Base-by-base conservation (phyloP, 37 sponge, comb jelly and placozoan genomes). In the Beroe forskalii region DNA sequence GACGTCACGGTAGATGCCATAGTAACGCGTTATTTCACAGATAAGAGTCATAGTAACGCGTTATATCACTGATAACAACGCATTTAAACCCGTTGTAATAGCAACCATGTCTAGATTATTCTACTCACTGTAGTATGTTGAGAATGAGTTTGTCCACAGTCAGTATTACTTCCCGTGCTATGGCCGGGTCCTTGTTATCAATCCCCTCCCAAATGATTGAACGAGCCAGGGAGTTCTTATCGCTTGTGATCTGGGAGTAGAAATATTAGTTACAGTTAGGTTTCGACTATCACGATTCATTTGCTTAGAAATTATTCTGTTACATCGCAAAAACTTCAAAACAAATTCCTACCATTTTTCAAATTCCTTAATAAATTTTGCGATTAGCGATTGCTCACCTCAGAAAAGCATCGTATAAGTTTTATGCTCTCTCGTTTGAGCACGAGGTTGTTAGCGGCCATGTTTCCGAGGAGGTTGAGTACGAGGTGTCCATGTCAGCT, bases 401-500 rank as follows among this genome's bases (percentile, higher is more conserved):
- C 75, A 33, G 75, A 72, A 20, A 72, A 72, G 9, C 40, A 32
- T 39, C 40, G 38, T 3, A 72, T 33, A 8, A 72, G 75, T 33
- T 37, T 72, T 35, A 72, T 72, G 75, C 39, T 35, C 22, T 72
- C 75, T 37, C 75, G 38, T 72, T 72, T 72, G 8, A 72, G 39
- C 12, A 72, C 75, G 20, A 72, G 38, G 33, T 72, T 72, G 39
- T 72, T 72, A 6, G 75, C 75, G 6, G 40, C 75, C 75, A 72
- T 72, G 75, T 72, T 72, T 4, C 22, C 3, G 20, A 72, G 40
- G 12, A 72, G 28, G 31, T 72, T 72, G 75, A 39, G 75, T 4
- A 72, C 33, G 14, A 72, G 3, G 75, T 72, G 40, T 72, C 75
- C 75, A 72, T 38, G 8, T 72, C 75, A 23, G 22, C 39, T 4